Evolutionary conservation across 2,888 invertebrate genomes (phyloP).

Genomic region (Spodoptera littoralis): DNA sequence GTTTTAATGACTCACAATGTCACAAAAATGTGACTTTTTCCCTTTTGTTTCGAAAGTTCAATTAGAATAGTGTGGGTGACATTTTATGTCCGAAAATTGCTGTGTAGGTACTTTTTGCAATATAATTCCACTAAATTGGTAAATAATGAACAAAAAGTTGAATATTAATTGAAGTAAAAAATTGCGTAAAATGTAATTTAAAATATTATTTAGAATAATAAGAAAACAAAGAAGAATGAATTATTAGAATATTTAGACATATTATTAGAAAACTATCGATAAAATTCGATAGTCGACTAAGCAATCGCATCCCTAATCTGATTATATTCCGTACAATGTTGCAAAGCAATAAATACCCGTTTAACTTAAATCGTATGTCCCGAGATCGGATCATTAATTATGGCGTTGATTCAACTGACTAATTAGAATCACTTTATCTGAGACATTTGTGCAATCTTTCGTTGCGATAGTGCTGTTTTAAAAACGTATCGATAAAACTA

Average conservation of each 20-base stretch:
- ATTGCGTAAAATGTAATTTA: no score
- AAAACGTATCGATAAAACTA: background rate
- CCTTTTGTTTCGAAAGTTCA: slow-evolving; percentile 4
- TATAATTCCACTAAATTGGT: no score
- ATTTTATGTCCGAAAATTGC: background rate
- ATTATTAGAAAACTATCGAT: background rate
- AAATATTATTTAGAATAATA: no score
- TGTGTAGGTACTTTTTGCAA: no score
- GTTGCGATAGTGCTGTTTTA: slow-evolving; percentile 10
- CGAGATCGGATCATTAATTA: slow-evolving; percentile 52
- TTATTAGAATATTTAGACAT: no score
- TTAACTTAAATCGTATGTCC: slow-evolving; percentile 48
- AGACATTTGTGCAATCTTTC: slow-evolving; percentile 13
- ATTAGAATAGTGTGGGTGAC: slow-evolving; percentile 3
- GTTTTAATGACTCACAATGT: slow-evolving; percentile 21
- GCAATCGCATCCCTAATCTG: slow-evolving; percentile 27
- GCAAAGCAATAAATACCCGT: slow-evolving; percentile 50
- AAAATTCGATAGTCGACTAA: background rate
- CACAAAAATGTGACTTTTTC: slow-evolving; percentile 11
- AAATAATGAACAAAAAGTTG: no score
- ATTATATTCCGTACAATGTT: slow-evolving; percentile 34
- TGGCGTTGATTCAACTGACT: slow-evolving; percentile 48
- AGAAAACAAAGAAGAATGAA: no score
- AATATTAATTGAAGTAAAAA: no score
- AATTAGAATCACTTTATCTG: slow-evolving; percentile 51